Percentiles rank a stretch among this genome's conserved stretches.
Evolutionary conservation across 2,797 vertebrate species (phyloP).

Genomic region (Catamblyrhynchus diadema): DNA sequence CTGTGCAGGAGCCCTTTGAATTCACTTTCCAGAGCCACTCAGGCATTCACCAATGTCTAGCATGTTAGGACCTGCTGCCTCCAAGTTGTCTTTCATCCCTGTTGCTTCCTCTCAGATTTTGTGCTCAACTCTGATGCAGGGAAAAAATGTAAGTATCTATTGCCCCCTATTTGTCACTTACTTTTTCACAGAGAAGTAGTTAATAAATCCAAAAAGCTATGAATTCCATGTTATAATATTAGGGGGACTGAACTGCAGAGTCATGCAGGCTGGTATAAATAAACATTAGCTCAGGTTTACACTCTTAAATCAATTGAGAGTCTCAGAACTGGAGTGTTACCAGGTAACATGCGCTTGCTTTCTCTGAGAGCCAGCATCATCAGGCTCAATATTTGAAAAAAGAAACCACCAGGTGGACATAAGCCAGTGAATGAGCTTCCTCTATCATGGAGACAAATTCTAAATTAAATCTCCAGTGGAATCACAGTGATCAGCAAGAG

Average conservation of each 20-base stretch:
- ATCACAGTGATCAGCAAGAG: not conserved
- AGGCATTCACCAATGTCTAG: not conserved
- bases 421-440: not conserved
- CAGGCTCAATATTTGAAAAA: not conserved
- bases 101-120: not conserved
- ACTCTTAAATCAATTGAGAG: not conserved
- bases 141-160: not conserved
- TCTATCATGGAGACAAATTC: not conserved
- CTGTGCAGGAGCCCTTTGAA: not conserved
- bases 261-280: not conserved
- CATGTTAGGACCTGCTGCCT: not conserved
- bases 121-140: not conserved
- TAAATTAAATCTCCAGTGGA: not conserved
- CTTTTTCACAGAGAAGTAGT: not conserved
- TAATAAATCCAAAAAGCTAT: not conserved
- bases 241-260: not conserved
- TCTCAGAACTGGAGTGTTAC: not conserved
- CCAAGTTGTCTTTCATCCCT: not conserved
- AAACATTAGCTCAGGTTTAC: not conserved
- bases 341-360: not conserved
- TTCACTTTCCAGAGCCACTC: not conserved
- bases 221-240: not conserved
- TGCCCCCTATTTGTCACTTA: not conserved
- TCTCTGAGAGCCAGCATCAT: not conserved
- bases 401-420: not conserved